Percentiles rank a stretch among this genome's conserved stretches.
These are phyloP conservation scores for Boulengeromyrus knoepffleri DNA, from an alignment of 2,113 vertebrate genomes.

Conservation along the genomic window DNA sequence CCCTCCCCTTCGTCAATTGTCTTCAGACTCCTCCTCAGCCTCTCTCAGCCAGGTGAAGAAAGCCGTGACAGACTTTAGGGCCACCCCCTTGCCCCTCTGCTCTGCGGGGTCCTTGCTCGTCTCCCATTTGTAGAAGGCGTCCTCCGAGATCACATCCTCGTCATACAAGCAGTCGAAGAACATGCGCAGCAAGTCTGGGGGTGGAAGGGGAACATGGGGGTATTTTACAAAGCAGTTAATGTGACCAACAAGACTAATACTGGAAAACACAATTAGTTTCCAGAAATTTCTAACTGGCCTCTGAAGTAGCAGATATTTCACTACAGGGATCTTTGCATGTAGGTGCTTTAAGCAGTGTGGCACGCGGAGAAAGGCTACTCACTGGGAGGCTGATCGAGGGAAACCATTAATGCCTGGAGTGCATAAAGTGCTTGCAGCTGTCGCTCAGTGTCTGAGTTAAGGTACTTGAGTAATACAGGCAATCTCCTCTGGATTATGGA, in stretches of 20 bases:
- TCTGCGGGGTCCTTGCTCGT: slow-evolving; percentile 89
- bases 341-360: neutral
- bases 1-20: slow-evolving; percentile 69
- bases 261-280: neutral
- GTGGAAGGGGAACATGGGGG: neutral
- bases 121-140: slow-evolving; percentile 97
- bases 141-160: slow-evolving; percentile 95
- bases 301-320: neutral
- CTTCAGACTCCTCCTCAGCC: slow-evolving; percentile 96
- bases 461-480: slow-evolving; percentile 96
- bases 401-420: slow-evolving; percentile 93
- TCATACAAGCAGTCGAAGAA: slow-evolving; percentile 98
- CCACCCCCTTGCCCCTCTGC: slow-evolving; percentile 87
- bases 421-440: slow-evolving; percentile 99
- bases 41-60: slow-evolving; percentile 98
- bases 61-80: slow-evolving; percentile 87
- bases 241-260: neutral
- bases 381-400: slow-evolving; percentile 97
- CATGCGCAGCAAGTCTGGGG: slow-evolving; percentile 87
- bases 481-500: slow-evolving; percentile 89
- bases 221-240: neutral
- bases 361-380: slow-evolving; percentile 51
- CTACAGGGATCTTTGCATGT: neutral
- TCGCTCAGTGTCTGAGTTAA: slow-evolving; percentile 95
- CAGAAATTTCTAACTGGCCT: neutral